Conservation (phyloP, 2,113 vertebrate genomes). For the Mus spicilegus region DNA sequence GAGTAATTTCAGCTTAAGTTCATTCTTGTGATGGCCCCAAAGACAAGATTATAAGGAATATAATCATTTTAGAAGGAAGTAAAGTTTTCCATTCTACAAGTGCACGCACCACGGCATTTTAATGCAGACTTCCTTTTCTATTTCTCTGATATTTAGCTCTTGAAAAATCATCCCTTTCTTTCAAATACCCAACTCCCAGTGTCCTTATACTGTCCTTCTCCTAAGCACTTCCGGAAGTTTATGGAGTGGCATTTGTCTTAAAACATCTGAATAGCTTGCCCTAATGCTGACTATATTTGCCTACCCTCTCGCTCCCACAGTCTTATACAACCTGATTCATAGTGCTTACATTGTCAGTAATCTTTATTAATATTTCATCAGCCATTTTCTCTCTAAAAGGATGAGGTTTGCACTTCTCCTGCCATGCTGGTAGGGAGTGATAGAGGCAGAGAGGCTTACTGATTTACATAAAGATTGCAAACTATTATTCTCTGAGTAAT, state of each 20-base stretch:
- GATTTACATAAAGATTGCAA: conserved; percentile 89
- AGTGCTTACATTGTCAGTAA: conserved; percentile 78
- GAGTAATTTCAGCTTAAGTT: background rate
- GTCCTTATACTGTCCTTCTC: background rate
- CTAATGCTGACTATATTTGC: conserved; percentile 65
- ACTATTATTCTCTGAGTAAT: conserved; percentile 89
- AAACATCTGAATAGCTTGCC: conserved; percentile 57
- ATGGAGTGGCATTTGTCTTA: conserved; percentile 40
- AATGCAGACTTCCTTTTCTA: conserved; percentile 18
- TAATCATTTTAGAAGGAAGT: conserved; percentile 5
- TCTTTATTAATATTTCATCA: conserved; percentile 87
- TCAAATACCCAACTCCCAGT: background rate
- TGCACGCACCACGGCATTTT: background rate
- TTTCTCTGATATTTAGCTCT: conserved; percentile 65
- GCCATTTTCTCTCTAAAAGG: conserved; percentile 82
- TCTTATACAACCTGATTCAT: conserved; percentile 75
- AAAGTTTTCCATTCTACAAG: background rate
- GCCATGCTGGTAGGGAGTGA: conserved; percentile 80
- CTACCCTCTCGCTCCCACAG: conserved; percentile 61
- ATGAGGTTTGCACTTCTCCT: conserved; percentile 82
- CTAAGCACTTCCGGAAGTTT: conserved; percentile 44
- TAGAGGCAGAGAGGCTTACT: conserved; percentile 70
- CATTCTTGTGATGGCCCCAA: background rate
- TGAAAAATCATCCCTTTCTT: conserved; percentile 60
- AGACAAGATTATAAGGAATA: conserved; percentile 29